Conservation (phyloP, 2,113 vertebrate species). For the Mungos mungo region DNA sequence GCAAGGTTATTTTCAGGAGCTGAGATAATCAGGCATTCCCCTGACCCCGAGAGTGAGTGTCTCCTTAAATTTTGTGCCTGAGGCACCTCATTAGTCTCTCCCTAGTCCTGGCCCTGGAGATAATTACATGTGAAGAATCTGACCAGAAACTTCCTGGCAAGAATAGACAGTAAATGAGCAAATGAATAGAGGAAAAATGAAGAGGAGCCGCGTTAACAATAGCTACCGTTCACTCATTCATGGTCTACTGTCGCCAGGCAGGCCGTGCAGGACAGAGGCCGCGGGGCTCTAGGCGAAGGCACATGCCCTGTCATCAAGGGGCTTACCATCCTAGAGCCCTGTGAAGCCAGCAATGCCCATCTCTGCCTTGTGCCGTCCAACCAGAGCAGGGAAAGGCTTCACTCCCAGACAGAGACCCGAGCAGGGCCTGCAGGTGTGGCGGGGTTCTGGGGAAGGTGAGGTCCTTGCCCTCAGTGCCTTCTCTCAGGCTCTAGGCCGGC, state of each 20-base stretch:
- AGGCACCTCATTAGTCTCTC: conserved; percentile 28
- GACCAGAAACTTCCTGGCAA: conserved; percentile 52
- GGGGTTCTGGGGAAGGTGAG: neutral
- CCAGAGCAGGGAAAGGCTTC: neutral
- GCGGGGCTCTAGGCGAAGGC: neutral
- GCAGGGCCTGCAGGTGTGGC: neutral
- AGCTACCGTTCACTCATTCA: neutral
- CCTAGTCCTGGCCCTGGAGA: conserved; percentile 11
- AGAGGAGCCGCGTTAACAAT: neutral
- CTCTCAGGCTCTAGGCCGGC: neutral
- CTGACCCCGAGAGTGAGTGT: neutral
- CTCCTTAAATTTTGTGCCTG: conserved; percentile 16
- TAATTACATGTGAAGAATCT: conserved; percentile 50
- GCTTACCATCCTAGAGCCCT: neutral
- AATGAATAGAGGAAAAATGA: neutral
- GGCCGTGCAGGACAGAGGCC: neutral
- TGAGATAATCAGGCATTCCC: neutral
- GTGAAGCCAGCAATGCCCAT: neutral
- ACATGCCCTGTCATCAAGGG: neutral
- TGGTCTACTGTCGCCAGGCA: neutral
- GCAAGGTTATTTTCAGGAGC: neutral
- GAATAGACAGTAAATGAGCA: neutral
- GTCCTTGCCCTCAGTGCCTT: neutral
- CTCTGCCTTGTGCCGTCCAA: neutral
- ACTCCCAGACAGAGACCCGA: neutral